Evolutionary conservation across 2,113 vertebrate species (phyloP), one percentile per base, ranked within the genome.

Genomic region (Nerophis lumbriciformis): DNA sequence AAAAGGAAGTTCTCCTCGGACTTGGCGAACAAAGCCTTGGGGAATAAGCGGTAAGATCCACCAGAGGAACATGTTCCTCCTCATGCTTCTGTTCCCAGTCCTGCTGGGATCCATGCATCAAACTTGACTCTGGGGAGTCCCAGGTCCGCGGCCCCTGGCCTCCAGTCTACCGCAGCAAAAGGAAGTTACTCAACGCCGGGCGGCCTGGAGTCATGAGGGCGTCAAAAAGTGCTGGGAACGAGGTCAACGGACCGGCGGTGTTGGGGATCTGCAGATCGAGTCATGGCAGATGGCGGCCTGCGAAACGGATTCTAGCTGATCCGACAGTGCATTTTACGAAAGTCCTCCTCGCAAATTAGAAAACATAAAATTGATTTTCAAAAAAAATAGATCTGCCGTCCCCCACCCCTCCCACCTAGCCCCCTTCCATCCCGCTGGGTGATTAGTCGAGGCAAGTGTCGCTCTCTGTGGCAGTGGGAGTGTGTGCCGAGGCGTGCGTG

Each of bases 1-100:
- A 75, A 99, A 93, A 0, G 94, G 96, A 65, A 98, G 86, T 80
- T 97, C 94, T 37, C 90, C 94, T 13, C 52, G 85, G 0, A 88
- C 92, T 61, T 87, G 83, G 85, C 81, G 84, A 59, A 83, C 42
- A 61, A 73, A 81, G 78, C 86, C 88, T 21, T 92, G 81, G 53
- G 50, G 74, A 35, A 80, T 63, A 66, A 84, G 72, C 78, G 93
- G 80, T 84, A 93, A 81, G 75, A 94, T 90, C 91, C 94, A 93
- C 79, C 94, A 81, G 66, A 89, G 76, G 79, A 83, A 68, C 91
- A 91, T 91, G 78, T 72, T 89, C 79, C 78, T 72, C 73, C 51
- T 85, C 69, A 67, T 75, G 66, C 78, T 80, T 89, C 55, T 65
- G 53, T 61, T 59, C 66, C 83, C 72, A 70, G 76, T 88, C 79